Base-by-base conservation (phyloP, 2,888 invertebrate species). In the Lypha dubia region DNA sequence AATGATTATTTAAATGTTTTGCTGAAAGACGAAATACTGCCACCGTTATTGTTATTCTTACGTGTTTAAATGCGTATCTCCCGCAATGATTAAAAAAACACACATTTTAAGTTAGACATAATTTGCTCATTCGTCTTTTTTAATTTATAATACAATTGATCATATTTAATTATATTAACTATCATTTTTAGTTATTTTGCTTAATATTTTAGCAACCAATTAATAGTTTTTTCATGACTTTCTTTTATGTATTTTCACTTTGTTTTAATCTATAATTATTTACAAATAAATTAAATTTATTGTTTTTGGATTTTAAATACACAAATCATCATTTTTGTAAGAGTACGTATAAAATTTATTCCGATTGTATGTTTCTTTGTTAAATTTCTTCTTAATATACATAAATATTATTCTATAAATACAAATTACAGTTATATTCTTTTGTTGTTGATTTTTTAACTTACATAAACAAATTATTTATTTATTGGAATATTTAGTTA, bases 71-170 rank as follows among this genome's bases (percentile, higher is more conserved):
- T n/a, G n/a, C n/a, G n/a, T n/a, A n/a, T n/a, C n/a, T 24, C 17
- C 24, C 28, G 4, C 5, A 11, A 32, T 44, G 13, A 58, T 49
- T 22, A n/a, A 73, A 60, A 41, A 15, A 51, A 0, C 9, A 28
- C 20, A 0, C 9, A 28, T 70, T 75, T 75, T 56, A 32, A 44
- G 41, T 60, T 53, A 51, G n/a, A n/a, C n/a, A n/a, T 58, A 67
- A 35, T 58, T 76, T 76, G 68, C 65, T 56, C 49, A 53, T 73
- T n/a, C 56, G 28, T 51, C 20, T 17, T 49, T 51, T 62, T 51
- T 85, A 86, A 86, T 85, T 87, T 87, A 86, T 88, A 88, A 88
- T 90, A 90, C 90, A 90, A 88, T 90, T 90, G 90, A 89, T 90
- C 89, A 88, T 88, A 88, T 90, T 86, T 87, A 87, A 88, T 90